These are phyloP conservation scores for Danaus chrysippus DNA, from an alignment of 2,888 invertebrate species.

Conservation along the genomic window DNA sequence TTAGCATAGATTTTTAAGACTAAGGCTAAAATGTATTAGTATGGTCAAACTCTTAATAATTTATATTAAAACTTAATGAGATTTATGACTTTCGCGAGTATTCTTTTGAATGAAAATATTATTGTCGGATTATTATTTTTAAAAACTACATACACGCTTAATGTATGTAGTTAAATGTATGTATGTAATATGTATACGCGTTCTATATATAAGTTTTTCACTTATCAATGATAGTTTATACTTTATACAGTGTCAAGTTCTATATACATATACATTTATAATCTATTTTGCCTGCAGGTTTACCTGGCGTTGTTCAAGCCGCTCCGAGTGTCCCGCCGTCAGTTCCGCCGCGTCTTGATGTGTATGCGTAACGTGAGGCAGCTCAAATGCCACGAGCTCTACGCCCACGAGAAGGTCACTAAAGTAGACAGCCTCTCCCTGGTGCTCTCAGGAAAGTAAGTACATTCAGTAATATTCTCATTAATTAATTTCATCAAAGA, in stretches of 20 bases:
- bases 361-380: slow-evolving; percentile 90
- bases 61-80: too few relatives aligned
- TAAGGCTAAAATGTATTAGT: too few relatives aligned
- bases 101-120: too few relatives aligned
- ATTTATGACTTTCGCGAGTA: too few relatives aligned
- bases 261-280: neutral
- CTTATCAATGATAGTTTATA: neutral
- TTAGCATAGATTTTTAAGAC: too few relatives aligned
- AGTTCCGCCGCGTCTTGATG: slow-evolving; percentile 88
- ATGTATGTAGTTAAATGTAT: too few relatives aligned
- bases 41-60: too few relatives aligned
- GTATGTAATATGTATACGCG: too few relatives aligned
- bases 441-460: slow-evolving; percentile 92
- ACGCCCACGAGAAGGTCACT: slow-evolving; percentile 92
- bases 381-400: slow-evolving; percentile 90
- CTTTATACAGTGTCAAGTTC: too few relatives aligned
- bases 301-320: slow-evolving; percentile 90
- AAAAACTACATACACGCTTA: too few relatives aligned
- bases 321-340: slow-evolving; percentile 87
- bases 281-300: slow-evolving; percentile 73
- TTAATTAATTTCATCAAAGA: neutral
- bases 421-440: slow-evolving; percentile 92
- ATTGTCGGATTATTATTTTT: too few relatives aligned
- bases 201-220: too few relatives aligned
- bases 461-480: slow-evolving; percentile 34